Base-by-base conservation (phyloP, 2,797 vertebrate species). In the Antennarius maculatus region DNA sequence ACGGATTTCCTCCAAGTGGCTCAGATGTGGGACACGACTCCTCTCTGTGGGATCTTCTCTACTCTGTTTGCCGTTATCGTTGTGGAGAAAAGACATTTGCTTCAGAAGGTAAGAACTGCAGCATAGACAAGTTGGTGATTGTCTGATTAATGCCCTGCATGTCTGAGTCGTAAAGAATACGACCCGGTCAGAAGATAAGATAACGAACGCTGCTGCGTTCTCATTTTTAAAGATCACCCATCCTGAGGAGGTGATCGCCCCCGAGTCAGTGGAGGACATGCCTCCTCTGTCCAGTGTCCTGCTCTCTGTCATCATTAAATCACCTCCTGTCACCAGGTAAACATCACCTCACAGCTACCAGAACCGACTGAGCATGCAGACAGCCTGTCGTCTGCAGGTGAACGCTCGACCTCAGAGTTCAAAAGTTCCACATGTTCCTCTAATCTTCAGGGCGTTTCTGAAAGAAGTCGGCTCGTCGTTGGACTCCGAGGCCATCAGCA, bases 271-370 rank as follows among this genome's bases (percentile, higher is more conserved):
- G 52, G 87, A 93, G 17, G 95, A 97, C 59, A 94, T 98, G 79
- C 96, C 96, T 6, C 93, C 94, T 9, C 92, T 99, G 72, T 96
- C 96, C 71, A 86, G 88, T 64, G 69, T 88, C 71, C 87, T 99
- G 39, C 88, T 98, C 57, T 78, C 91, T 15, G 67, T 94, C 74
- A 79, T 96, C 71, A 83, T 95, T 23, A 95, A 93, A 67, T 94
- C 93, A 2, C 76, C 90, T 0, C 66, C 83, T 39, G 68, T 95
- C 18, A 90, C 94, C 83, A 95, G 94, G 97, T 99, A 94, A 91
- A 73, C 7, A 4, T 5, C 27, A 16, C 15, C 39, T 7, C 46
- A 46, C 57, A 9, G 3, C 39, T 29, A 28, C 11, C n/a, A 12
- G 23, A 2, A 23, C 7, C 5, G 15, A 28, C 10, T 39, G 11